These are phyloP conservation scores for Heliopora coerulea DNA, from an alignment of 92 coral and sea anemone genomes.

Conservation along the genomic window DNA sequence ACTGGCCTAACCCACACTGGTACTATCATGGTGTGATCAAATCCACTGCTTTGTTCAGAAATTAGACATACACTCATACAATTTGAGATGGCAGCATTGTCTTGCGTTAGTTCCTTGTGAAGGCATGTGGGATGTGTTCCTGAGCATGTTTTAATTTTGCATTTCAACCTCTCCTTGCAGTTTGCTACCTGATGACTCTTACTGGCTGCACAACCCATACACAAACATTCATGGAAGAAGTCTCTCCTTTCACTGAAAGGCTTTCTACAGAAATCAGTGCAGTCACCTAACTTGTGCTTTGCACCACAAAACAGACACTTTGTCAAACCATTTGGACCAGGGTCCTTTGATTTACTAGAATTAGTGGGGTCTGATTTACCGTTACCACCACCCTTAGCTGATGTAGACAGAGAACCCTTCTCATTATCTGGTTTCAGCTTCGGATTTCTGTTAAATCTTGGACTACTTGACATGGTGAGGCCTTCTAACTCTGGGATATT, in stretches of 20 bases:
- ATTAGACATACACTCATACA: conserved; percentile 16
- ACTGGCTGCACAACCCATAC: conserved; percentile 57
- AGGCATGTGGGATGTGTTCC: conserved; percentile 49
- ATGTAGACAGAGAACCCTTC: not conserved
- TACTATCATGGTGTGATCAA: conserved; percentile 25
- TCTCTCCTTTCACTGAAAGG: conserved; percentile 18
- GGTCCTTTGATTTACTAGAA: conserved; percentile 15
- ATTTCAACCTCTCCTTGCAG: conserved; percentile 32
- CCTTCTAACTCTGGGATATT: conserved; percentile 62
- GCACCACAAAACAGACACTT: conserved; percentile 32
- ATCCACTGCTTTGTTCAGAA: not conserved
- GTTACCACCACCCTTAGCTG: not conserved
- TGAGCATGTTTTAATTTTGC: conserved; percentile 33
- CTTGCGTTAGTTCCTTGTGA: conserved; percentile 27
- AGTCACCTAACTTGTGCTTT: conserved; percentile 56
- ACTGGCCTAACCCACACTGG: conserved; percentile 60
- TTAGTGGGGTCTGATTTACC: conserved; percentile 21
- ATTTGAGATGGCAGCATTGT: conserved; percentile 3
- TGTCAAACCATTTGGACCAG: not conserved
- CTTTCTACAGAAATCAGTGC: conserved; percentile 35
- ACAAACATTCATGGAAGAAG: conserved; percentile 37
- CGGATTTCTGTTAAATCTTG: conserved; percentile 30
- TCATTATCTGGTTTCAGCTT: not conserved
- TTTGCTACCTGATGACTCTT: conserved; percentile 48
- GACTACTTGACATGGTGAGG: conserved; percentile 24